Evolutionary conservation across 2,888 invertebrate genomes (phyloP).

Genomic region (Automeris io): DNA sequence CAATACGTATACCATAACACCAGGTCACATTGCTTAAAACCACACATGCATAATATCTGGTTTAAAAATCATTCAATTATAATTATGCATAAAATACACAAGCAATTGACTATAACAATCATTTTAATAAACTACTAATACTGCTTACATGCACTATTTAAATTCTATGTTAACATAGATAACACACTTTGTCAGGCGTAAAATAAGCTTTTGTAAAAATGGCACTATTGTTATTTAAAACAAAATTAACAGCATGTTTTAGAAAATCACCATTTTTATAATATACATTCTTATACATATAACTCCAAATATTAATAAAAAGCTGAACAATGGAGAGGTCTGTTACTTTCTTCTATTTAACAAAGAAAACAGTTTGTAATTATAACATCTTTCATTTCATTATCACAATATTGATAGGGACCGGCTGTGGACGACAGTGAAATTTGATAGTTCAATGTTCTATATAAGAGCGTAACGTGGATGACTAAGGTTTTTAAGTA

Average conservation of each 20-base stretch:
- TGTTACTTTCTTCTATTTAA: too few relatives aligned
- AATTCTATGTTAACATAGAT: constrained; percentile 60
- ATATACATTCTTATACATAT: not conserved
- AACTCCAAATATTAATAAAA: not conserved
- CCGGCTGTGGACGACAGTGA: not conserved
- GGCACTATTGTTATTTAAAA: constrained; percentile 30
- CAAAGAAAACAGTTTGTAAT: not conserved
- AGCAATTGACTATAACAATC: constrained; percentile 29
- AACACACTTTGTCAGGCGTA: constrained; percentile 31
- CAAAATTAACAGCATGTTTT: constrained; percentile 14
- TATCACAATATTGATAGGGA: not conserved
- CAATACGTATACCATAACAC: constrained; percentile 4
- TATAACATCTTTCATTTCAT: not conserved
- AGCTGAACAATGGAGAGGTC: constrained; percentile 1
- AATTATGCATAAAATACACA: constrained; percentile 26
- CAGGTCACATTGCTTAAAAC: constrained; percentile 1
- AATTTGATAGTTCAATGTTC: too few relatives aligned
- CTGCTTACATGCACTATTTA: constrained; percentile 58
- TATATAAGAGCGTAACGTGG: too few relatives aligned
- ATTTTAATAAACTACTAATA: constrained; percentile 51
- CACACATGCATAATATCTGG: constrained; percentile 5
- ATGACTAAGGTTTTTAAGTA: too few relatives aligned
- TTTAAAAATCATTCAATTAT: constrained; percentile 1
- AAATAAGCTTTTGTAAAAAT: constrained; percentile 15
- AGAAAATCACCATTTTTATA: not conserved